phyloP scores from a whole-genome alignment of 2,888 invertebrate species.

The Drosophila rellima region DNA sequence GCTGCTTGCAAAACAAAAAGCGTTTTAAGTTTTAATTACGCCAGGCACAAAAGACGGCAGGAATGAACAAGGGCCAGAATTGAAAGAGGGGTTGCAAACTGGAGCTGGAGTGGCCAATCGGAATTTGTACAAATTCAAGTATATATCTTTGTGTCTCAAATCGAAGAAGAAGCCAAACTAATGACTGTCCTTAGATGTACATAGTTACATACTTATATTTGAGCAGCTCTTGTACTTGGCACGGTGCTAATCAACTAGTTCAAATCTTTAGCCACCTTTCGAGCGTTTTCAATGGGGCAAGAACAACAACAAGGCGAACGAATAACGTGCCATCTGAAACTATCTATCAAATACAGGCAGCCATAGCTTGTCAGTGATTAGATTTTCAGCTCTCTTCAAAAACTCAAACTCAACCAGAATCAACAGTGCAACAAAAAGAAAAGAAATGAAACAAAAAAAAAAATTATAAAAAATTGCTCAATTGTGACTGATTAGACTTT shows the following conservation, averaged over 20 bases:
- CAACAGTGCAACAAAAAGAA: conserved; percentile 39
- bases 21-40: conserved; percentile 80
- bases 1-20: conserved; percentile 82
- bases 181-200: conserved; percentile 33
- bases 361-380: conserved; percentile 75
- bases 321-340: conserved; percentile 71
- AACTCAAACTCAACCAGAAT: conserved; percentile 34
- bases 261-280: conserved; percentile 56
- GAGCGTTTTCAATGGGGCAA: conserved; percentile 35
- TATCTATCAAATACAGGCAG: conserved; percentile 80
- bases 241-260: conserved; percentile 53
- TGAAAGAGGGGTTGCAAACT: conserved; percentile 8
- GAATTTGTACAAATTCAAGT: conserved; percentile 24
- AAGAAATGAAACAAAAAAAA: conserved; percentile 15
- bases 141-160: conserved; percentile 13
- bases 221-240: conserved; percentile 51
- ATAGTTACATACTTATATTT: conserved; percentile 2
- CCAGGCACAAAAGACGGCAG: conserved; percentile 64
- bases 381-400: conserved; percentile 65
- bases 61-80: conserved; percentile 38
- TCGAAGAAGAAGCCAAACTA: conserved; percentile 35
- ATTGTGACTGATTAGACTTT: conserved; percentile 80
- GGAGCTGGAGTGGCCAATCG: conserved; percentile 35
- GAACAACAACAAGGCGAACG: conserved; percentile 2
- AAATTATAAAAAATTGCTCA: conserved; percentile 72